Conservation (phyloP, 2,888 invertebrate species). For the Brassicogethes aeneus region DNA sequence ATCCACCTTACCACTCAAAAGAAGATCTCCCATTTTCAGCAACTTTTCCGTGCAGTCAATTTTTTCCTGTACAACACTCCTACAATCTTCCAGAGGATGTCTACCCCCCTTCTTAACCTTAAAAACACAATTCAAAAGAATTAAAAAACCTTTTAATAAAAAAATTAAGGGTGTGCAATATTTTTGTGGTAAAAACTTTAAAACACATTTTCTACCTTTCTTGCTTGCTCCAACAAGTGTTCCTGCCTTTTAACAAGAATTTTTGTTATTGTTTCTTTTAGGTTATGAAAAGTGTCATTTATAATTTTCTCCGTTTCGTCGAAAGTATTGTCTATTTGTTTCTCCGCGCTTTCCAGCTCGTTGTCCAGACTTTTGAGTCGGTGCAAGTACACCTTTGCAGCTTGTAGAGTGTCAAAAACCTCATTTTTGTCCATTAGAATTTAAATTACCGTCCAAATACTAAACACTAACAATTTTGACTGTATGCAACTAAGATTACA, state of each 20-base stretch:
- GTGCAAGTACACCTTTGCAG: slow-evolving; percentile 28
- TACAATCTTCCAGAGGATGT: slow-evolving; percentile 37
- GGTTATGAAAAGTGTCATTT: slow-evolving; percentile 26
- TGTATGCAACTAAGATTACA: too few species aligned
- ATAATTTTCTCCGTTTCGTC: slow-evolving; percentile 30
- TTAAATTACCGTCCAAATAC: too few species aligned
- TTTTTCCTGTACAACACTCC: slow-evolving; percentile 35
- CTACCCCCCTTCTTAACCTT: slow-evolving; percentile 34
- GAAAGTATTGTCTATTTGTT: slow-evolving; percentile 30
- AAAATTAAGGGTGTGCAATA: not conserved
- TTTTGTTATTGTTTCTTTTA: slow-evolving; percentile 22
- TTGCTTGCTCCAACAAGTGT: slow-evolving; percentile 23
- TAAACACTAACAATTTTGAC: too few species aligned
- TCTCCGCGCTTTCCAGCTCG: slow-evolving; percentile 27
- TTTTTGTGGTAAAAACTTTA: too few species aligned
- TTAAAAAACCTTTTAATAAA: not conserved
- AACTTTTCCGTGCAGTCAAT: slow-evolving; percentile 33
- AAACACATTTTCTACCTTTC: too few species aligned
- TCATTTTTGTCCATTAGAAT: slow-evolving; percentile 23
- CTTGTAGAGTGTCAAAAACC: slow-evolving; percentile 28
- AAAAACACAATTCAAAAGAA: slow-evolving; percentile 9
- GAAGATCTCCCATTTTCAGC: slow-evolving; percentile 28
- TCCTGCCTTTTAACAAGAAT: slow-evolving; percentile 26
- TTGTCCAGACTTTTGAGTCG: slow-evolving; percentile 25
- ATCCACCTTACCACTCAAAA: slow-evolving; percentile 17